phyloP scores from a whole-genome alignment of 2,797 vertebrate genomes.

The Tokudaia muenninki region DNA sequence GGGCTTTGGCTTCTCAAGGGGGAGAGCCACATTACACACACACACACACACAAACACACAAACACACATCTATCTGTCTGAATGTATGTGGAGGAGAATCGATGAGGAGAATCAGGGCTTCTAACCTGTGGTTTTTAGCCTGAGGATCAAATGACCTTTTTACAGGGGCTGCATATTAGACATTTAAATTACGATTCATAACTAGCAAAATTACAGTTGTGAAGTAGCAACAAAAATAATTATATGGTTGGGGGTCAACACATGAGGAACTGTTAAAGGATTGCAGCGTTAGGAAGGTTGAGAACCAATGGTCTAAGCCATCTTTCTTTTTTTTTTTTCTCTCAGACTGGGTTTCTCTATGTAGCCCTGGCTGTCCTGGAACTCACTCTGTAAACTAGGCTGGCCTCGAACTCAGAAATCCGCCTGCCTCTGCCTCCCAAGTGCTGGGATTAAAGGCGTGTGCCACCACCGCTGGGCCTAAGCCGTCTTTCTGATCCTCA shows the following conservation, averaged over 20 bases:
- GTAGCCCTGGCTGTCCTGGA: no score
- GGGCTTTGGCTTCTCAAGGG: neutral
- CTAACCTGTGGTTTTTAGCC: neutral
- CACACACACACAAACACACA: no score
- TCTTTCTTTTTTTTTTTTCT: no score
- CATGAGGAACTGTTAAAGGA: neutral
- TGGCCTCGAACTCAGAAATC: no score
- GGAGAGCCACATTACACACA: neutral
- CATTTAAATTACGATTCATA: neutral
- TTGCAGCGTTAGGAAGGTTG: neutral
- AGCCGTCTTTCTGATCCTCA: no score
- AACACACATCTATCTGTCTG: neutral
- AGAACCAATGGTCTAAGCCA: neutral
- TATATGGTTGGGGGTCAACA: neutral
- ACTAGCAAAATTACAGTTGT: neutral
- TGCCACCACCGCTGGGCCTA: no score
- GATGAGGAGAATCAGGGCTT: neutral
- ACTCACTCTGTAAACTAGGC: no score
- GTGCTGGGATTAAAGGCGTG: no score
- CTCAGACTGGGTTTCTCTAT: no score
- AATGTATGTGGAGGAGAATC: neutral
- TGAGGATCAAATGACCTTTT: neutral
- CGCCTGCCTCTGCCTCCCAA: no score
- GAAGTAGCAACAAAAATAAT: neutral
- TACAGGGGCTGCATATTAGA: neutral